phyloP scores from a whole-genome alignment of 2,888 invertebrate genomes.

The Euphydryas editha region DNA sequence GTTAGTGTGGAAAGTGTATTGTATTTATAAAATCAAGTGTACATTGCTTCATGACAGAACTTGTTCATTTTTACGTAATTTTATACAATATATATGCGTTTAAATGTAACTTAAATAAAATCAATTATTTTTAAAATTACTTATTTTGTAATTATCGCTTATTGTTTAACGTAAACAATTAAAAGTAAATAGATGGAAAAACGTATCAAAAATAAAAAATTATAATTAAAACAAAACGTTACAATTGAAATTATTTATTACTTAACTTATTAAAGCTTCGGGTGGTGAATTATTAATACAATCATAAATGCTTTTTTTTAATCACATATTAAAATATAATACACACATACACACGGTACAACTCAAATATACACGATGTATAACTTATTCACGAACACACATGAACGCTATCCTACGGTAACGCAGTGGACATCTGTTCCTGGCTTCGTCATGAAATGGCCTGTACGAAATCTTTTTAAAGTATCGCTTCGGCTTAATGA shows the following conservation, averaged over 20 bases:
- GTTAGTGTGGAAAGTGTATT: too few relatives aligned
- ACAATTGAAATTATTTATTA: conserved; percentile 6
- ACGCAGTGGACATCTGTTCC: conserved; percentile 7
- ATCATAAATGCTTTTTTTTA: not conserved
- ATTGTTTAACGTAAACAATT: too few relatives aligned
- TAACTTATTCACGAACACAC: not conserved
- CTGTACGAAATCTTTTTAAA: too few relatives aligned
- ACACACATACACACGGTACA: conserved; percentile 1
- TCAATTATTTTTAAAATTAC: too few relatives aligned
- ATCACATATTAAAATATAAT: not conserved
- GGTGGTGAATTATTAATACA: conserved; percentile 10
- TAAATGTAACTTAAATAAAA: too few relatives aligned
- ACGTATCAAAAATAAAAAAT: not conserved
- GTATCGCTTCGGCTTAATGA: too few relatives aligned
- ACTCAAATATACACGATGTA: not conserved
- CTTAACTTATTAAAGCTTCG: conserved; percentile 36
- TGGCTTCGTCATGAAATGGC: not conserved
- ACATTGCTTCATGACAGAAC: too few relatives aligned
- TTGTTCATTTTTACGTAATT: too few relatives aligned
- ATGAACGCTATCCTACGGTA: not conserved
- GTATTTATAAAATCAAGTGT: too few relatives aligned
- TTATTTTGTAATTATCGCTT: too few relatives aligned
- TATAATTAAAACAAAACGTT: conserved; percentile 3
- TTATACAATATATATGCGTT: too few relatives aligned
- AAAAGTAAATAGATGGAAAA: too few relatives aligned